phyloP scores from a whole-genome alignment of 1,140 invertebrate genomes.

The Euura saliciscinereae region DNA sequence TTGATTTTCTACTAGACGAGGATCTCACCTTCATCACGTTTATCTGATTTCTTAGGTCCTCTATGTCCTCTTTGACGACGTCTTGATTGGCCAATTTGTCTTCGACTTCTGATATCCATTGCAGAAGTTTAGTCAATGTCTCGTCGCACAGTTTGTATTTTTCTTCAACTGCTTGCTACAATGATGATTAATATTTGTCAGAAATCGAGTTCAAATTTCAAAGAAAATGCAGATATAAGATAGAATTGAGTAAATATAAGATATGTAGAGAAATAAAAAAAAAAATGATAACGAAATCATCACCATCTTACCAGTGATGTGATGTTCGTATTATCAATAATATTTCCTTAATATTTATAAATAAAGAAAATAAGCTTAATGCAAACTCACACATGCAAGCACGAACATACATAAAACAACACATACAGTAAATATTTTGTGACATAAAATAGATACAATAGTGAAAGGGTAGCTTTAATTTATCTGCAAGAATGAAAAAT shows the following conservation, averaged over 20 bases:
- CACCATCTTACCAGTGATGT: conserved; percentile 48
- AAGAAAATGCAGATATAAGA: conserved; percentile 44
- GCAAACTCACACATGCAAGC: conserved; percentile 58
- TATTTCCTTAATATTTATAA: conserved; percentile 26
- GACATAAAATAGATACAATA: conserved; percentile 40
- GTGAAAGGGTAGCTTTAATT: conserved; percentile 46
- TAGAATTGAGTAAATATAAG: conserved; percentile 13
- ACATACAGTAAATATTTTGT: conserved; percentile 37
- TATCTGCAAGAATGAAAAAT: conserved; percentile 52
- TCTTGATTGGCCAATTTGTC: conserved; percentile 87
- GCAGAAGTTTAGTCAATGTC: conserved; percentile 80
- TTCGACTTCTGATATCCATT: conserved; percentile 89
- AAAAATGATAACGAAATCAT: conserved; percentile 11
- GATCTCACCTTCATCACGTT: conserved; percentile 80
- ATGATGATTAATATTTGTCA: conserved; percentile 17
- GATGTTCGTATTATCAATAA: conserved; percentile 28
- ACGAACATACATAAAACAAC: conserved; percentile 54
- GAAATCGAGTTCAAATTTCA: conserved; percentile 8
- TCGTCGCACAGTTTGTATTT: conserved; percentile 91
- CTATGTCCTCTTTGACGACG: conserved; percentile 85
- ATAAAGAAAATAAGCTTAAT: conserved; percentile 37
- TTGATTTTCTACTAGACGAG: conserved; percentile 13
- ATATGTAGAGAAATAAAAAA: no score
- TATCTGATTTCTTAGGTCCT: conserved; percentile 88
- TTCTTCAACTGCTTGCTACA: conserved; percentile 91